Conservation (phyloP, 1,140 invertebrate genomes). For the Ceratoteleas bidentatus region DNA sequence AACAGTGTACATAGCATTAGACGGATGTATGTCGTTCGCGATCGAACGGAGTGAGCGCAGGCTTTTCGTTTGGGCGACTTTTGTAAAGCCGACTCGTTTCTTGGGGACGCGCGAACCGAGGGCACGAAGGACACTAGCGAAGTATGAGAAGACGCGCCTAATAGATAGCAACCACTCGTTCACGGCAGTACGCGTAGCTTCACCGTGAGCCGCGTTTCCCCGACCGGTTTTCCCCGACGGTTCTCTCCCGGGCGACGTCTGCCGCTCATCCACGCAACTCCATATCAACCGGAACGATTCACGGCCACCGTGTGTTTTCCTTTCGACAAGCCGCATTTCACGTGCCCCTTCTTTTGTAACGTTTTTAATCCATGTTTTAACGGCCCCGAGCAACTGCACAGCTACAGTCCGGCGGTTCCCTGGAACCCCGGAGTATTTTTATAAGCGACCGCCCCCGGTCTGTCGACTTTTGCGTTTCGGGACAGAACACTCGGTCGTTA, state of each 20-base stretch:
- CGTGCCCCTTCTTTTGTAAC: neutral
- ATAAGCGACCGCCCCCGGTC: conserved; percentile 9
- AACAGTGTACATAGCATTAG: conserved; percentile 37
- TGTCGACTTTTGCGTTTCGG: conserved; percentile 15
- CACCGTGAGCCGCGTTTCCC: neutral
- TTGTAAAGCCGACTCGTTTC: conserved; percentile 14
- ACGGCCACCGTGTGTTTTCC: conserved; percentile 25
- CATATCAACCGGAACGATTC: conserved; percentile 22
- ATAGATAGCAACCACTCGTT: conserved; percentile 35
- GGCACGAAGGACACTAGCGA: conserved; percentile 7
- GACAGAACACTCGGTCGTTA: conserved; percentile 52
- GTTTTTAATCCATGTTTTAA: conserved; percentile 22
- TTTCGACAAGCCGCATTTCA: neutral
- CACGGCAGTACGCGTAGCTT: neutral
- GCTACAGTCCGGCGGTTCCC: conserved; percentile 5
- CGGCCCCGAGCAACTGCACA: conserved; percentile 14
- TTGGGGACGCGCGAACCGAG: neutral
- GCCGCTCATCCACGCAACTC: conserved; percentile 8
- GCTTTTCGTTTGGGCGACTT: conserved; percentile 8
- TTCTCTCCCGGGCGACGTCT: conserved; percentile 12
- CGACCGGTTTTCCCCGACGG: conserved; percentile 7
- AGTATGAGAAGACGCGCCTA: conserved; percentile 35
- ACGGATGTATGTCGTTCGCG: conserved; percentile 13
- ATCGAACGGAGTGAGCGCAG: conserved; percentile 5
- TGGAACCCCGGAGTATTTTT: conserved; percentile 37